These are phyloP conservation scores for Parauchenoglanis punctatus DNA, from an alignment of 2,797 vertebrate species.

Conservation along the genomic window DNA sequence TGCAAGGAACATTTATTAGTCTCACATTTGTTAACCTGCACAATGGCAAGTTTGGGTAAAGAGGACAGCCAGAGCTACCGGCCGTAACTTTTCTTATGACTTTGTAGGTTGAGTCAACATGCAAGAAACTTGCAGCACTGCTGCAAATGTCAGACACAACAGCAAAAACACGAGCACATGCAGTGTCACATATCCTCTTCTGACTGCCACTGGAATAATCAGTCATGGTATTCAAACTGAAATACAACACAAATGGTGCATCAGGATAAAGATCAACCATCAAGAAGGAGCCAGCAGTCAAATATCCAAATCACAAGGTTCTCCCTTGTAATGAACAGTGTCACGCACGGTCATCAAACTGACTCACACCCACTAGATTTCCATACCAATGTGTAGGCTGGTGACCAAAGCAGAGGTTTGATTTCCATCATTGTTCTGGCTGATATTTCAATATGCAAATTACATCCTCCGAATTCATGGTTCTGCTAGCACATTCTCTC, in stretches of 20 bases:
- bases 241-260: neutral
- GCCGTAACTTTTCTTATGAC: neutral
- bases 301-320: conserved; percentile 26
- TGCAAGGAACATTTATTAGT: neutral
- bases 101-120: neutral
- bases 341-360: conserved; percentile 63
- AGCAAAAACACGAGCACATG: neutral
- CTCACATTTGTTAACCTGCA: neutral
- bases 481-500: neutral
- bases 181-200: neutral
- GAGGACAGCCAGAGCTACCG: neutral
- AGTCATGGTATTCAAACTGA: conserved; percentile 11
- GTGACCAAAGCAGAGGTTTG: conserved; percentile 36
- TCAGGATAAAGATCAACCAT: conserved; percentile 8
- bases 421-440: conserved; percentile 63
- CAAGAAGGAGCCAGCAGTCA: conserved; percentile 2
- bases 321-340: neutral
- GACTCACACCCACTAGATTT: conserved; percentile 63
- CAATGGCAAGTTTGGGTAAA: neutral
- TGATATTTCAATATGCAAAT: conserved; percentile 78
- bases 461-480: conserved; percentile 11
- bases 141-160: neutral
- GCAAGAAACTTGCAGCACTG: neutral
- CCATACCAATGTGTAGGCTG: conserved; percentile 66
- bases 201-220: neutral